These are phyloP conservation scores for Notoglanidium macrostoma DNA, from an alignment of 2,797 vertebrate genomes.

Conservation along the genomic window DNA sequence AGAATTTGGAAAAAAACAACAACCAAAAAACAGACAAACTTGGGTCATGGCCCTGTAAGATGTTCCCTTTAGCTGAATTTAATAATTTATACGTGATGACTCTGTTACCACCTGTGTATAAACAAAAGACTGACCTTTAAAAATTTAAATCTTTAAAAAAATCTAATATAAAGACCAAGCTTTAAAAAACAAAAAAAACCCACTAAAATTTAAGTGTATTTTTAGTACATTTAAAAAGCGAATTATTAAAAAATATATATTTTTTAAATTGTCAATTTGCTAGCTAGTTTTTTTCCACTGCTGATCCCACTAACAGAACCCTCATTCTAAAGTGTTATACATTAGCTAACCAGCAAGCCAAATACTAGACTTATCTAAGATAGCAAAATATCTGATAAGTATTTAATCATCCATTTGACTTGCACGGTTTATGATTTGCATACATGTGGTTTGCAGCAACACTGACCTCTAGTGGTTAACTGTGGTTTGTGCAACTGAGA, in stretches of 20 bases:
- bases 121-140: neutral
- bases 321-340: neutral
- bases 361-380: neutral
- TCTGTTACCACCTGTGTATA: neutral
- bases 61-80: neutral
- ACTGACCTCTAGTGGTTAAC: constrained; percentile 2
- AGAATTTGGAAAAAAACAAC: neutral
- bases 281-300: neutral
- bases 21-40: neutral
- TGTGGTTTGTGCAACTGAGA: neutral
- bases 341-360: neutral
- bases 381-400: neutral
- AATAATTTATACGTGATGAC: neutral
- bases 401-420: neutral
- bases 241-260: neutral
- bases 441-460: neutral
- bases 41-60: neutral
- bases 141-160: neutral
- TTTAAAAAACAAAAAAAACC: neutral
- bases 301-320: neutral
- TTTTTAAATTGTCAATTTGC: neutral
- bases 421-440: neutral
- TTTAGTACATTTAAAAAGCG: neutral
- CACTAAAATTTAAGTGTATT: no score
- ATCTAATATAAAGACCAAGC: neutral